These are phyloP conservation scores for Neosilurus hyrtlii DNA, from an alignment of 2,797 vertebrate species.

Conservation along the genomic window DNA sequence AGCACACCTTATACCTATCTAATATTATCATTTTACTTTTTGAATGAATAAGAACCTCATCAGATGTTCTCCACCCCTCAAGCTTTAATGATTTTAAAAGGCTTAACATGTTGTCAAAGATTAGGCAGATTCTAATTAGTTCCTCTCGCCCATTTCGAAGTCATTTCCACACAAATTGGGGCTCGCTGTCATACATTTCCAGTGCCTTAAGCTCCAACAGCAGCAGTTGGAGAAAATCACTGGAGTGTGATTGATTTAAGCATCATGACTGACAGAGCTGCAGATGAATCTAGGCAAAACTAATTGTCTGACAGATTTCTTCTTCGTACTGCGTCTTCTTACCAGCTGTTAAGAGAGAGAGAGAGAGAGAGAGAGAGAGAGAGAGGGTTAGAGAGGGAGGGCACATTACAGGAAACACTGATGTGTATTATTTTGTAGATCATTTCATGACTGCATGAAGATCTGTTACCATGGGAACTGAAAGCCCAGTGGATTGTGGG, in stretches of 20 bases:
- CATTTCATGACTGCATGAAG: conserved; percentile 56
- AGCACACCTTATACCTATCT: not conserved
- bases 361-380: conserved; percentile 37
- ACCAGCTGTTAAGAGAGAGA: conserved; percentile 47
- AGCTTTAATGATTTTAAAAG: conserved; percentile 34
- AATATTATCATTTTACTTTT: not conserved
- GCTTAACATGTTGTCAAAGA: conserved; percentile 41
- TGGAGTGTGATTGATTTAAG: conserved; percentile 56
- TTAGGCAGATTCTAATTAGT: conserved; percentile 56
- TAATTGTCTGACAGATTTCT: conserved; percentile 59
- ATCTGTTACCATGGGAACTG: conserved; percentile 61
- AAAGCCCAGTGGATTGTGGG: conserved; percentile 59
- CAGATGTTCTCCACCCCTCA: not conserved
- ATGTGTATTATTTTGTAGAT: conserved; percentile 60
- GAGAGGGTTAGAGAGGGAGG: conserved; percentile 37
- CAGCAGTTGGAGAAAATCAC: conserved; percentile 53
- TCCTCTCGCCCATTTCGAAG: conserved; percentile 29
- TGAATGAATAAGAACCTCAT: not conserved
- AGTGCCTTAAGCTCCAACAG: conserved; percentile 42
- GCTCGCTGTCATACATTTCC: conserved; percentile 52
- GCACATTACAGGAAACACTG: conserved; percentile 49
- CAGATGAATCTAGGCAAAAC: conserved; percentile 56
- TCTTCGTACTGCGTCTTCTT: conserved; percentile 31
- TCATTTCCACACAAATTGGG: conserved; percentile 51
- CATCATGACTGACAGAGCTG: conserved; percentile 54